A percentile compares a stretch with the other conserved stretches of the same genome.
phyloP scores from a whole-genome alignment of 2,888 invertebrate genomes.

The Tachina fera region DNA sequence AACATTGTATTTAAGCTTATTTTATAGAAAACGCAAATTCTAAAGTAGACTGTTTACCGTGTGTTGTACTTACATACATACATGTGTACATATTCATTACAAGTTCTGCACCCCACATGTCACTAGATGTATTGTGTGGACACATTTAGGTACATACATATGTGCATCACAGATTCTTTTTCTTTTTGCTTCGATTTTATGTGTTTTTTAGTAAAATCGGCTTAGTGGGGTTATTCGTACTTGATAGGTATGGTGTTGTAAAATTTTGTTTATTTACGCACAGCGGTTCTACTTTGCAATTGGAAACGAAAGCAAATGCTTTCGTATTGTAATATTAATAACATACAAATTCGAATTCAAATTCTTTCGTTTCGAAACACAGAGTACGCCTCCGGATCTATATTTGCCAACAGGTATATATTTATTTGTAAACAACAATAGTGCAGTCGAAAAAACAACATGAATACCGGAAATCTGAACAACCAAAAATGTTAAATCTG shows the following conservation, averaged over 20 bases:
- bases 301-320: no score
- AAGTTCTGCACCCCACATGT: background rate
- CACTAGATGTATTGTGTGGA: no score
- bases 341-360: no score
- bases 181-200: background rate
- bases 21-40: background rate
- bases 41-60: slow-evolving; percentile 6
- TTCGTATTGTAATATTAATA: no score
- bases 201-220: slow-evolving; percentile 22
- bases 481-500: no score
- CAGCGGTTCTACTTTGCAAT: no score
- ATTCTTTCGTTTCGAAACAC: no score
- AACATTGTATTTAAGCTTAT: slow-evolving; percentile 18
- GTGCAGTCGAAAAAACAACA: no score
- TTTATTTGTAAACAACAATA: no score
- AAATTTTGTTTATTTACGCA: slow-evolving; percentile 25
- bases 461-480: no score
- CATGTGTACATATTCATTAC: background rate
- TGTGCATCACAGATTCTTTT: slow-evolving; percentile 3
- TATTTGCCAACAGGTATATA: no score
- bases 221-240: slow-evolving; percentile 46
- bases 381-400: no score
- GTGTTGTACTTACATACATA: slow-evolving; percentile 1
- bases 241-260: background rate
- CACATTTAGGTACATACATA: background rate